Base-by-base conservation (phyloP, 2,113 vertebrate genomes). In the Sinocyclocheilus anshuiensis region DNA sequence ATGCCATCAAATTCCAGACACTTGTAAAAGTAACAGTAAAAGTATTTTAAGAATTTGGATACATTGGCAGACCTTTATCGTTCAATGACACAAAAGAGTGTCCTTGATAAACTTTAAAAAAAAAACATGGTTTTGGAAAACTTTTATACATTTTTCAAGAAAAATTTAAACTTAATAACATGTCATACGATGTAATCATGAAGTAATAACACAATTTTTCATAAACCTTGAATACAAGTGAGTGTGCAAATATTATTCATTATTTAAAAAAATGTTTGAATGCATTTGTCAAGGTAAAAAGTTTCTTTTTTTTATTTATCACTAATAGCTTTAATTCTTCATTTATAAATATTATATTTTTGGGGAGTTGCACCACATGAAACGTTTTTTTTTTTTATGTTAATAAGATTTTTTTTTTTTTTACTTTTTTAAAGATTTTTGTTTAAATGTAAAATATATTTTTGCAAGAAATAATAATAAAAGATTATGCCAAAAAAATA, bases 1-100 rank as follows among this genome's bases (percentile, higher is more conserved):
- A 93, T 93, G 95, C 94, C 94, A 92, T 94, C 94, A 95, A 92
- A 92, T 93, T 92, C 93, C 94, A 93, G 93, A 93, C 91, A 93
- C 90, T 78, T 93, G 94, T 93, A 94, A 95, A 85, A 90, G 92
- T 93, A 33, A 33, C 2, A 2, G 29, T 33, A 33, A 33, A 33
- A 95, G 95, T 95, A 75, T 24, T 72, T 86, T 29, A 29, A 13
- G 42, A 42, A 8, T 42, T 9, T 42, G 42, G 42, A 42, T 42
- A 42, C 42, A 42, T 8, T 9, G 42, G 42, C 42, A 42, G 42
- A 8, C 42, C 42, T 42, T 42, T 42, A 42, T 42, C 42, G 10
- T 10, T 36, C 22, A 39, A 18, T 45, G n/a, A 36, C 53, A 61
- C 20, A 39, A 4, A 71, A 20, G 67, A 71, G 67, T 3, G 13